These are phyloP conservation scores for Apocrypta bakeri DNA, from an alignment of 1,140 invertebrate genomes.

Conservation along the genomic window DNA sequence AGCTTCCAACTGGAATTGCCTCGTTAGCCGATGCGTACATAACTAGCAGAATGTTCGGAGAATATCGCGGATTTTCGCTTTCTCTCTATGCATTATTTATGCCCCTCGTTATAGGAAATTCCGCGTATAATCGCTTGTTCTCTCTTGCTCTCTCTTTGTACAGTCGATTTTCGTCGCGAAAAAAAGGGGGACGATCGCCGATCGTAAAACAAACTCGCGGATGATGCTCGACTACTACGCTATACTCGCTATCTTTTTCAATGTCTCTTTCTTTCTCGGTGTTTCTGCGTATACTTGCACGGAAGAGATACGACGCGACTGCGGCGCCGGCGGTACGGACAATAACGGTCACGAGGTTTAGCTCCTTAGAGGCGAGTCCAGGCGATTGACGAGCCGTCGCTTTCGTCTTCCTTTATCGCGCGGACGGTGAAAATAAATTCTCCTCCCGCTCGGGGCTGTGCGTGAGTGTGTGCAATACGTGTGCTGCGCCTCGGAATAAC, in stretches of 20 bases:
- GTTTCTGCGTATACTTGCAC: not conserved
- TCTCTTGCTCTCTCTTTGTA: not conserved
- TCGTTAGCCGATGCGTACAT: not conserved
- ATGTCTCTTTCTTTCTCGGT: no score
- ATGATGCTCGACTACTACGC: not conserved
- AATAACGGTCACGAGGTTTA: constrained; percentile 20
- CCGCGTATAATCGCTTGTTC: not conserved
- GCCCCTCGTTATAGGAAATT: not conserved
- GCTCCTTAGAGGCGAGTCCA: not conserved
- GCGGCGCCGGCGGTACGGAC: not conserved
- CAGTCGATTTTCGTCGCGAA: not conserved
- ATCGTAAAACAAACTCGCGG: not conserved
- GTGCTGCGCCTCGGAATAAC: not conserved
- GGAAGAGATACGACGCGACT: not conserved
- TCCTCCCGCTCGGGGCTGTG: not conserved
- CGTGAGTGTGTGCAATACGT: no score
- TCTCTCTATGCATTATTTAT: not conserved
- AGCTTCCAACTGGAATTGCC: not conserved
- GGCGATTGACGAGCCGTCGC: not conserved
- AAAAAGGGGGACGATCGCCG: not conserved
- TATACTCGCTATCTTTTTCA: no score
- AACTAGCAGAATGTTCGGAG: not conserved
- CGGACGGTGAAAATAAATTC: constrained; percentile 3
- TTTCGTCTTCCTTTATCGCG: not conserved
- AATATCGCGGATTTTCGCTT: constrained; percentile 11